Percentiles rank a stretch among this genome's conserved stretches.
Evolutionary conservation across 1,140 invertebrate genomes (phyloP).

Genomic region (Radopholus similis): DNA sequence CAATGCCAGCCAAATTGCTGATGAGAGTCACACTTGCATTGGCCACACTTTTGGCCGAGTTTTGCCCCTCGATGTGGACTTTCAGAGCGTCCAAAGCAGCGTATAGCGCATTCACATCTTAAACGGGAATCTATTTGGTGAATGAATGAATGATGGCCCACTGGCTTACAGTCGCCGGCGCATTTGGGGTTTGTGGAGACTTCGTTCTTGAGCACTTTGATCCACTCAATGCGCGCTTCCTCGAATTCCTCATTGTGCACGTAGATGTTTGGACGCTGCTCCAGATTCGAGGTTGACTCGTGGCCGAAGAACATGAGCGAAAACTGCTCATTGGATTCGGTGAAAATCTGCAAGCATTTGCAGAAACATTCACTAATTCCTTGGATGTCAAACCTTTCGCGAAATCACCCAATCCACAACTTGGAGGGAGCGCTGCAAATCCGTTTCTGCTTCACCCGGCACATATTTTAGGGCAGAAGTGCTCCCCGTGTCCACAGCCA

Average conservation of each 20-base stretch:
- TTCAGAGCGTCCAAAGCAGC: slow-evolving; percentile 24
- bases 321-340: slow-evolving; percentile 27
- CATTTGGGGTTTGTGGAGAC: slow-evolving; percentile 21
- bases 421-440: neutral
- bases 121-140: no score
- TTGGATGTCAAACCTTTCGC: neutral
- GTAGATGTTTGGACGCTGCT: slow-evolving; percentile 25
- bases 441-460: neutral
- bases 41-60: neutral
- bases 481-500: slow-evolving; percentile 5
- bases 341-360: slow-evolving; percentile 29
- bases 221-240: slow-evolving; percentile 21
- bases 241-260: slow-evolving; percentile 33
- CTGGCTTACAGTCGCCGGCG: slow-evolving; percentile 24
- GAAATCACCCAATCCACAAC: slow-evolving; percentile 1
- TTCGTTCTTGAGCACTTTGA: slow-evolving; percentile 29
- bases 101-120: slow-evolving; percentile 30
- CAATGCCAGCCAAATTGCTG: slow-evolving; percentile 27
- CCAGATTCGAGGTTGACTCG: slow-evolving; percentile 20
- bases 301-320: slow-evolving; percentile 33
- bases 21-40: slow-evolving; percentile 16
- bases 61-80: slow-evolving; percentile 20
- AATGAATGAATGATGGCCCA: neutral
- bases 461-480: neutral
- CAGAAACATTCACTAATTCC: neutral